A percentile compares a stretch with the other conserved stretches of the same genome.
Conservation (phyloP, 2,888 invertebrate species). For the Limulus polyphemus region DNA sequence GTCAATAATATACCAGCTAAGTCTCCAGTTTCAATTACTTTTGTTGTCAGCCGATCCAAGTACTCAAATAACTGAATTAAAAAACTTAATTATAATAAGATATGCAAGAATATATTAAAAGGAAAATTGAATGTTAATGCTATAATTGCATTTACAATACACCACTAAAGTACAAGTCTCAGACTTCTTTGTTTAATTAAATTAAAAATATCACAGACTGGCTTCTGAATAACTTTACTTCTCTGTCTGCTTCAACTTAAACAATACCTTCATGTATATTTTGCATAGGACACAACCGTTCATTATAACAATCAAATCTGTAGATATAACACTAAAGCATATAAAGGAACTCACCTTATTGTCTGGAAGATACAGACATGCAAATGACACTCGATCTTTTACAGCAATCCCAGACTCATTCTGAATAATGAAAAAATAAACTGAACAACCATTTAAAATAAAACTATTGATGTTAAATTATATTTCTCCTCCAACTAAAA, state of each 20-base stretch:
- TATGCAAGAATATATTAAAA: not conserved
- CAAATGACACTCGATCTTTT: constrained; percentile 81
- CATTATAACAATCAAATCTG: not conserved
- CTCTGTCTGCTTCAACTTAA: too few species aligned
- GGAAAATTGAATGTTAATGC: not conserved
- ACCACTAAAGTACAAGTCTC: too few species aligned
- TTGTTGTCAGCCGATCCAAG: constrained; percentile 54
- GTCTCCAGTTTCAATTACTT: constrained; percentile 61
- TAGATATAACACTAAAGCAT: not conserved
- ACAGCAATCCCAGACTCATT: constrained; percentile 71
- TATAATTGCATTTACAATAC: not conserved
- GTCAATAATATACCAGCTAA: constrained; percentile 73
- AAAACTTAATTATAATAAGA: constrained; percentile 6
- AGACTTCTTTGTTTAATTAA: too few species aligned
- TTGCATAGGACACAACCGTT: too few species aligned
- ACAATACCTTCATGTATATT: too few species aligned
- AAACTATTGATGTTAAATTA: too few species aligned
- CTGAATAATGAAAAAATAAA: constrained; percentile 40
- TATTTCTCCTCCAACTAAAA: too few species aligned
- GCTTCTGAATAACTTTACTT: too few species aligned
- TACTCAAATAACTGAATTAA: constrained; percentile 54
- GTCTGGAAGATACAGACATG: constrained; percentile 72
- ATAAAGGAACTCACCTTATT: constrained; percentile 33
- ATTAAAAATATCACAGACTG: too few species aligned
- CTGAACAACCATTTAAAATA: too few species aligned